Evolutionary conservation across 2,888 invertebrate species (phyloP), one percentile per base, ranked within the genome.

Genomic region (Lordiphosa andalusiaca): DNA sequence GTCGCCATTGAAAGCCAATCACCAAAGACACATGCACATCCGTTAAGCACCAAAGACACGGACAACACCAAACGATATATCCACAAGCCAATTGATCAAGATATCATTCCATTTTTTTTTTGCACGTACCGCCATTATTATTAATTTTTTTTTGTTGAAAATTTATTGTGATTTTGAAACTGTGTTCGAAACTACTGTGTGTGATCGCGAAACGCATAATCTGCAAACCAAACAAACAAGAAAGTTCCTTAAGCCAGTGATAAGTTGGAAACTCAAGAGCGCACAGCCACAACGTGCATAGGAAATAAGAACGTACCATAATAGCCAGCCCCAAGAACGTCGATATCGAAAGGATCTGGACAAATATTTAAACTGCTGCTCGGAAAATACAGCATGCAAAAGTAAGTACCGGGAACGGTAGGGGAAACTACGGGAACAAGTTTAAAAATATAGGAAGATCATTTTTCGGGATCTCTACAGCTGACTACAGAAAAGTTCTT

Each of bases 241-340:
- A 86, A 84, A 84, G 84, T 84, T 84, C 84, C 86, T 84, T 75
- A 73, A 82, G 66, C 56, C 71, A 67, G 80, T 83, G 86, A 86
- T 86, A 84, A 77, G 47, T 55, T 60, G 39, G 36, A 10, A 53
- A 44, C 55, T 37, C 41, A 40, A 35, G 6, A 38, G 33, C 46
- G 30, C 7, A 53, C 35, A 40, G 21, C 35, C 7, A 56, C 35
- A 52, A 35, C 13, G 33, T 52, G 44, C 38, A 38, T 36, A 36
- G 41, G 30, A 36, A 6, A 53, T 16, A 49, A 9, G 44, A 23
- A 33, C n/a, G 47, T 10, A 36, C 30, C 33, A 57, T 25, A 54
- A 37, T 3, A 46, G 5, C 41, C 23, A 23, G 23, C 23, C 4
- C 3, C 6, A 12, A 41, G 30, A 9, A 16, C 30, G 16, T 10